phyloP scores from a whole-genome alignment of 1,140 invertebrate genomes.

The Cotesia glomerata region DNA sequence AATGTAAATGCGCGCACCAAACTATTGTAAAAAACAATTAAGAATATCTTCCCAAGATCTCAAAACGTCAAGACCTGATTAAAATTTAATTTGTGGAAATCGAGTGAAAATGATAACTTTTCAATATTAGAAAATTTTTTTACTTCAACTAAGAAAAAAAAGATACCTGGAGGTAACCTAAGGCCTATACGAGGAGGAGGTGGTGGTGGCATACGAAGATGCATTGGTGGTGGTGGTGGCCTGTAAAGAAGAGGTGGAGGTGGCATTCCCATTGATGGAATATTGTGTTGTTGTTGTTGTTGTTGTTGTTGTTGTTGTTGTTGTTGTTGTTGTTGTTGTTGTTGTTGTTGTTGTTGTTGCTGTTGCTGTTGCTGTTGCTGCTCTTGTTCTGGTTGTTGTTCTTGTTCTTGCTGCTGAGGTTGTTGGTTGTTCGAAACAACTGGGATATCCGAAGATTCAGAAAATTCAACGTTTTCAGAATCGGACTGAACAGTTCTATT shows the following conservation, averaged over 20 bases:
- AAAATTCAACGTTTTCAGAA: slow-evolving; percentile 49
- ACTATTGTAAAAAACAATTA: too few relatives aligned
- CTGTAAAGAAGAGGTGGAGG: slow-evolving; percentile 59
- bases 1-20: too few relatives aligned
- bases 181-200: slow-evolving; percentile 63
- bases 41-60: too few relatives aligned
- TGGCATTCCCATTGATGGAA: slow-evolving; percentile 64
- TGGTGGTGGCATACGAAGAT: slow-evolving; percentile 65
- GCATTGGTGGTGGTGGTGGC: slow-evolving; percentile 61
- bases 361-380: slow-evolving; percentile 42
- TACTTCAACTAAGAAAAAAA: slow-evolving; percentile 6
- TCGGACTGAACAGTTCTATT: slow-evolving; percentile 45
- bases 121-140: too few relatives aligned
- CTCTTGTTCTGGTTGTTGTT: slow-evolving; percentile 31
- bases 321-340: slow-evolving; percentile 42
- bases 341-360: slow-evolving; percentile 41
- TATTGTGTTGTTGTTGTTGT: slow-evolving; percentile 43
- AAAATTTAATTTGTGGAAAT: too few relatives aligned
- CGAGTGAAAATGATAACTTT: too few relatives aligned
- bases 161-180: slow-evolving; percentile 59
- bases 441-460: slow-evolving; percentile 63
- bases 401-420: slow-evolving; percentile 38
- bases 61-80: too few relatives aligned
- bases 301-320: slow-evolving; percentile 35
- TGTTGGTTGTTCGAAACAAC: slow-evolving; percentile 53